Evolutionary conservation across 2,888 invertebrate genomes (phyloP).

Genomic region (Ditula angustiorana): DNA sequence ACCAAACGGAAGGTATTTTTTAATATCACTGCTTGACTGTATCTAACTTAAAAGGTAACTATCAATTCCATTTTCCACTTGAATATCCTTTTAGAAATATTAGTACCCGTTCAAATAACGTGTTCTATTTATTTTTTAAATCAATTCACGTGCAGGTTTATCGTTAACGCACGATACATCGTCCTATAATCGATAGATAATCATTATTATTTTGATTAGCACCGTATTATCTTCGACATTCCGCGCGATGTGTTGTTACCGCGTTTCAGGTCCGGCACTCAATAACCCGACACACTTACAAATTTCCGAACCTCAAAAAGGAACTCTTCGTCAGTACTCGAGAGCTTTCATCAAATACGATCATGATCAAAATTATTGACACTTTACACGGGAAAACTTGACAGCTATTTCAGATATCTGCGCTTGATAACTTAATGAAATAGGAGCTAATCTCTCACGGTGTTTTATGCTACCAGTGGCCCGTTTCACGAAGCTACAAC

Average conservation of each 20-base stretch:
- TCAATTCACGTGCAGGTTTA: constrained; percentile 16
- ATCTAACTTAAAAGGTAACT: no score
- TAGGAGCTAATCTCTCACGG: no score
- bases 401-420: no score
- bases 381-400: no score
- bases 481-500: no score
- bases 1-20: no score
- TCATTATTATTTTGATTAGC: constrained; percentile 35
- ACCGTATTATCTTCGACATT: constrained; percentile 23
- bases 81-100: background rate
- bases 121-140: constrained; percentile 8
- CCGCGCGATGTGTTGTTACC: background rate
- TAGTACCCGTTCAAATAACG: background rate
- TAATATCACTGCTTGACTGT: no score
- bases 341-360: no score
- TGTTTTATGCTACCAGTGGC: no score
- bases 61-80: background rate
- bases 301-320: background rate
- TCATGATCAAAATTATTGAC: no score
- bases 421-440: no score
- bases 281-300: background rate
- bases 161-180: constrained; percentile 9
- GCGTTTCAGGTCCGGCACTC: background rate
- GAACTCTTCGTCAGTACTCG: no score
- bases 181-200: constrained; percentile 33